Conservation (phyloP, 2,888 invertebrate species). For the Physocephala rufipes region DNA sequence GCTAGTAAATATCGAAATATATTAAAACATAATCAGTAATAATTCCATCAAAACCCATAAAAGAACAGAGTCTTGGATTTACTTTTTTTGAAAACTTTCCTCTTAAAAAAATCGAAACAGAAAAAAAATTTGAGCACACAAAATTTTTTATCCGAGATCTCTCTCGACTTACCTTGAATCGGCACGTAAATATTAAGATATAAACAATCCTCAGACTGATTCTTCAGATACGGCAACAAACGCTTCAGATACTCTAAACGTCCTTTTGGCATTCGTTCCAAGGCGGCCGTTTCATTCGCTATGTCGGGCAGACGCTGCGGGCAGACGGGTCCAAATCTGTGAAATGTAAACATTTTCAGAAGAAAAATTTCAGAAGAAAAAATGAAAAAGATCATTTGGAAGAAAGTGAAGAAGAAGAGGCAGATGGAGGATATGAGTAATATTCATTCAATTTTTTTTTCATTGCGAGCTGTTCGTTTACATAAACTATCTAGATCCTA, state of each 20-base stretch:
- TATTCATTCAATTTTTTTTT: too few species aligned
- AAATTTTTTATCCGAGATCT: not conserved
- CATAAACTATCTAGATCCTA: too few species aligned
- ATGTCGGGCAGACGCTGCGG: conserved; percentile 90
- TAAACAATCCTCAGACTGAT: conserved; percentile 97
- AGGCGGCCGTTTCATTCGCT: conserved; percentile 82
- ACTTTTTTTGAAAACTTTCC: not conserved
- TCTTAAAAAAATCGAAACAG: not conserved
- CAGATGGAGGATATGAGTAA: too few species aligned
- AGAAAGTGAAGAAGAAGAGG: too few species aligned
- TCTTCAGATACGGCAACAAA: conserved; percentile 84
- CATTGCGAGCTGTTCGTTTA: too few species aligned
- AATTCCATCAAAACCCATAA: too few species aligned
- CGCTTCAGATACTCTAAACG: conserved; percentile 88
- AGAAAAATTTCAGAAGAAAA: not conserved
- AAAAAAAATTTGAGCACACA: conserved; percentile 4
- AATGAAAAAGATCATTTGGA: too few species aligned
- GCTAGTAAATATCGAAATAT: too few species aligned
- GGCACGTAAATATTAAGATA: conserved; percentile 97
- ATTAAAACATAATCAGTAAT: too few species aligned
- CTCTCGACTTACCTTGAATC: conserved; percentile 82
- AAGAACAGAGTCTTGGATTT: conserved; percentile 18
- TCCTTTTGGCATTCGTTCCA: conserved; percentile 87
- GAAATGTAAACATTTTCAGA: too few species aligned
- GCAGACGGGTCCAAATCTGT: conserved; percentile 85